Percentiles rank a stretch among this genome's conserved stretches.
These are phyloP conservation scores for Brachypteracias leptosomus DNA, from an alignment of 2,113 vertebrate genomes.

Conservation along the genomic window DNA sequence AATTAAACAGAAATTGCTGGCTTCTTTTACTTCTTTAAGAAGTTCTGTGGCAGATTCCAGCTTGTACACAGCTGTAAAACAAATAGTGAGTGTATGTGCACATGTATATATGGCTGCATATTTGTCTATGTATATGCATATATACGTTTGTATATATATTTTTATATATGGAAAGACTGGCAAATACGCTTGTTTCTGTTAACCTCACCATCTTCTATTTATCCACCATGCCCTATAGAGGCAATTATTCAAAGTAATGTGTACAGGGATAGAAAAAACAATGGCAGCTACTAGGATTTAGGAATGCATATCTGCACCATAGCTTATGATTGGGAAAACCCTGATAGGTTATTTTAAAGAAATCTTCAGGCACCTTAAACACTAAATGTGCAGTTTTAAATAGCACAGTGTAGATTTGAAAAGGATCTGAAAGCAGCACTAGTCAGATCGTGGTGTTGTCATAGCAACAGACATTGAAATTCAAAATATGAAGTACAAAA, in stretches of 20 bases:
- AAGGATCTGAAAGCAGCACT: conserved; percentile 12
- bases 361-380: not conserved
- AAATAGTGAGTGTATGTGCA: not conserved
- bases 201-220: not conserved
- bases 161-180: not conserved
- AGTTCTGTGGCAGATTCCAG: not conserved
- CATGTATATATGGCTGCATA: not conserved
- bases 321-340: conserved; percentile 13
- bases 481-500: conserved; percentile 39
- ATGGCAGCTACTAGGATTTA: not conserved
- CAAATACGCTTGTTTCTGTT: not conserved
- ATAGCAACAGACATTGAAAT: conserved; percentile 63
- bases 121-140: not conserved
- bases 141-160: not conserved
- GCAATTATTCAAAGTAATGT: not conserved
- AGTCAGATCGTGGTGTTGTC: conserved; percentile 39
- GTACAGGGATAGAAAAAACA: not conserved
- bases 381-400: conserved; percentile 33
- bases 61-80: not conserved
- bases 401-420: not conserved
- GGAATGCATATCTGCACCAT: not conserved
- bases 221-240: not conserved
- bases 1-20: not conserved
- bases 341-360: not conserved
- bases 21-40: not conserved